Conservation (phyloP, 1,140 invertebrate species). For the Drosophila subpulchrella region DNA sequence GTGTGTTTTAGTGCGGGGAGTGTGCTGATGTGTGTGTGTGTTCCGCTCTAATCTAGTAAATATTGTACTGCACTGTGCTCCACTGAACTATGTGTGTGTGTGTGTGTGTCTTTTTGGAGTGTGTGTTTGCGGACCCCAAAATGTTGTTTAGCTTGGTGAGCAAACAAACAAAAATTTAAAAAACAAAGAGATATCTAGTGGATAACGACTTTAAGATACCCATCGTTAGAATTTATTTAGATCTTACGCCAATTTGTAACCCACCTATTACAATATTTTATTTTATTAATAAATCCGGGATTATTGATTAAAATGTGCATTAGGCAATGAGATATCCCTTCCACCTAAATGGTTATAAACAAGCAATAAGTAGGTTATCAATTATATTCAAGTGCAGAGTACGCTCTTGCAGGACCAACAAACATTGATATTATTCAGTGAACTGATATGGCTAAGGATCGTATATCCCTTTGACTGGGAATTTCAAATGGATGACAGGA, state of each 20-base stretch:
- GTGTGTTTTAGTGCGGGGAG: neutral
- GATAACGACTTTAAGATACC: constrained; percentile 12
- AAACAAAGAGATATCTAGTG: neutral
- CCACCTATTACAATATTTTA: too few species aligned
- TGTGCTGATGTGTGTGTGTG: constrained; percentile 25
- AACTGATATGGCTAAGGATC: neutral
- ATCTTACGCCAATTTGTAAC: too few species aligned
- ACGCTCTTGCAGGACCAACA: too few species aligned
- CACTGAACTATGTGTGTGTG: constrained; percentile 14
- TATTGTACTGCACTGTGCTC: constrained; percentile 27
- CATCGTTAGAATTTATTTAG: neutral
- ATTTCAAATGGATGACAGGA: neutral
- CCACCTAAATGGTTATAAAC: too few species aligned
- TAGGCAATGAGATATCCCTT: neutral
- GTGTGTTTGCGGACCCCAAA: constrained; percentile 32
- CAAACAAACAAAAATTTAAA: constrained; percentile 22
- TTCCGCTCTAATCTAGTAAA: constrained; percentile 17
- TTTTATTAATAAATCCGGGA: too few species aligned
- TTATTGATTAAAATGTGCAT: neutral
- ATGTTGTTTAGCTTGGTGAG: constrained; percentile 24
- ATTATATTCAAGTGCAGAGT: too few species aligned
- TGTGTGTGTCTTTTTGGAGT: constrained; percentile 1
- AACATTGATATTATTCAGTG: too few species aligned
- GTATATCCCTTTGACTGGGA: neutral
- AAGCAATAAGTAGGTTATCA: too few species aligned